Evolutionary conservation across 2,888 invertebrate genomes (phyloP).

Genomic region (Oligia fasciuncula): DNA sequence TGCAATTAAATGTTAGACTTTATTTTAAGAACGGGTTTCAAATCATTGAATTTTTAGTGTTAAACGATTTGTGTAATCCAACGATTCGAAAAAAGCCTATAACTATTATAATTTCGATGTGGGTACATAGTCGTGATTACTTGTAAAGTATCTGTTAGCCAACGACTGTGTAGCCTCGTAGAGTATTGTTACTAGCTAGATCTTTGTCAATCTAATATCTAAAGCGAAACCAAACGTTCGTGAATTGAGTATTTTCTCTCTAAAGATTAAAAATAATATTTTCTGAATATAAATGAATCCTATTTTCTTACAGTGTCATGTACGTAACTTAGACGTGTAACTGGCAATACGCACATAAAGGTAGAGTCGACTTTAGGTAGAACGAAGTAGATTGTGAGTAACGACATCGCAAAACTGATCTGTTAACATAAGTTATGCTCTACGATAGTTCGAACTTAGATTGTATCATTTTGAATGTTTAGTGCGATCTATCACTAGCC

Average conservation of each 20-base stretch:
- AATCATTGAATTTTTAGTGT: conserved; percentile 82
- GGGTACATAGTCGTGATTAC: conserved; percentile 73
- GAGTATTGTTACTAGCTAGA: conserved; percentile 83
- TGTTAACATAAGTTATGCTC: conserved; percentile 66
- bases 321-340: conserved; percentile 84
- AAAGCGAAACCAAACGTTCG: conserved; percentile 83
- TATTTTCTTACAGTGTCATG: conserved; percentile 88
- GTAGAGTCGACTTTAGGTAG: conserved; percentile 76
- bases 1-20: conserved; percentile 76
- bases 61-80: conserved; percentile 71
- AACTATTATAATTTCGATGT: conserved; percentile 70
- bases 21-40: conserved; percentile 81
- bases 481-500: conserved; percentile 73
- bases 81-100: conserved; percentile 78
- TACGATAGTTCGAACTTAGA: conserved; percentile 63
- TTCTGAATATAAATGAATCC: conserved; percentile 87
- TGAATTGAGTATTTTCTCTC: conserved; percentile 82
- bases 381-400: conserved; percentile 70
- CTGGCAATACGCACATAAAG: conserved; percentile 86
- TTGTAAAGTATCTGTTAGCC: conserved; percentile 78
- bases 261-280: conserved; percentile 82
- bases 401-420: conserved; percentile 65
- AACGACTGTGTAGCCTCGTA: conserved; percentile 86
- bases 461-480: conserved; percentile 61
- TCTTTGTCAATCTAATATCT: conserved; percentile 78